Conservation (phyloP, 2,888 invertebrate species). For the Podotricha telesiphe region DNA sequence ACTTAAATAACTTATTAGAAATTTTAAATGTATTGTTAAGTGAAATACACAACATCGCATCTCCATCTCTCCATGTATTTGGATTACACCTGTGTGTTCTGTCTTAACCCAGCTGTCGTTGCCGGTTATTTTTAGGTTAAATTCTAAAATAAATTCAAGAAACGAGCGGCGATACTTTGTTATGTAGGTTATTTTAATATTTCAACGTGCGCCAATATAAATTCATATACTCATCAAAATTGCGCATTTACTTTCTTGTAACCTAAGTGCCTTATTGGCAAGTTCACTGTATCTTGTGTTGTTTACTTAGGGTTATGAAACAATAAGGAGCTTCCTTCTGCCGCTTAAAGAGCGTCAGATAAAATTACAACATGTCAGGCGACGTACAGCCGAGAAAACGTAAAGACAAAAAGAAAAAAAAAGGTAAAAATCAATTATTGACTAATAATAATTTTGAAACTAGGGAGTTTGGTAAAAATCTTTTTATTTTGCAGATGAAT, state of each 20-base stretch:
- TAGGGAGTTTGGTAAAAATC: not conserved
- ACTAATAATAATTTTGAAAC: not conserved
- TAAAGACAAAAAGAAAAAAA: conserved; percentile 92
- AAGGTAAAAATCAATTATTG: conserved; percentile 82
- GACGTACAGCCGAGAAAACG: conserved; percentile 94
- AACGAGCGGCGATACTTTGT: conserved; percentile 68
- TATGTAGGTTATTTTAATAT: conserved; percentile 81
- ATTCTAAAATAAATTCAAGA: conserved; percentile 81
- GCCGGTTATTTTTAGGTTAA: conserved; percentile 83
- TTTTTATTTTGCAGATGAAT: conserved; percentile 64
- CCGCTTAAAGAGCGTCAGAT: conserved; percentile 74
- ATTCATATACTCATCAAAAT: conserved; percentile 67
- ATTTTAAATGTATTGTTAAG: not conserved
- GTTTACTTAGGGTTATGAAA: conserved; percentile 82
- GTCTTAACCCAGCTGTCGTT: conserved; percentile 72
- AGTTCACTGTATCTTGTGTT: conserved; percentile 65
- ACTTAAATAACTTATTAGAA: too few species aligned
- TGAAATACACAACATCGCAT: not conserved
- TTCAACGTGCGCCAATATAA: conserved; percentile 68
- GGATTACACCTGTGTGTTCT: conserved; percentile 16
- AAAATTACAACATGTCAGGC: conserved; percentile 88
- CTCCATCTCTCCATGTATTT: not conserved
- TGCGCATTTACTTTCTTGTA: conserved; percentile 72
- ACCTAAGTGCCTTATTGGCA: conserved; percentile 56
- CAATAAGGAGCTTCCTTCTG: conserved; percentile 68